Evolutionary conservation across 2,797 vertebrate genomes (phyloP), one percentile per base, ranked within the genome.

Genomic region (Craterocephalus amniculus): DNA sequence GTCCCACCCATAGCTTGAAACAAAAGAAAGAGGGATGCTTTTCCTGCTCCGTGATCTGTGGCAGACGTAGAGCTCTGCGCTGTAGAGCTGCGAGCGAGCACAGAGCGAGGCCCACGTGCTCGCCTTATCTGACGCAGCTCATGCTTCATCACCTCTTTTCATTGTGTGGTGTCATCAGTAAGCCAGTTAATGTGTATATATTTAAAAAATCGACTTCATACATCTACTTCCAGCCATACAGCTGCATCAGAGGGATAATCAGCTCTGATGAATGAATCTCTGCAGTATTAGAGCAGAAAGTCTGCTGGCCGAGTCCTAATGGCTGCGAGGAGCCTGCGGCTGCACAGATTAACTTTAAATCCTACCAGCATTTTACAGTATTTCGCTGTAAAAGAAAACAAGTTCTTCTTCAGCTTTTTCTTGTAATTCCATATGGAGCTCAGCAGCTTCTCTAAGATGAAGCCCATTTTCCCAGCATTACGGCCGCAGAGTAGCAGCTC

Each of bases 301-400:
- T 51, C 62, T 61, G 62, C 83, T 73, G 71, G 77, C 70, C 73
- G 76, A 71, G 73, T 76, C 66, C 64, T 73, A 74, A 81, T 86
- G 74, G 74, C 62, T 72, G 70, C 45, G 27, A 77, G 67, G 67
- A 77, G 87, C 70, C 75, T 4, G 78, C 14, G 77, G 77, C 71
- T 76, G 18, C 51, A 34, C 72, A 84, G 83, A 87, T 88, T 86
- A 86, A 87, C 80, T 86, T 74, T 72, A 85, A 87, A 78, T 71
- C 78, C 65, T 57, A 16, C 59, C 67, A 67, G 70, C 68, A 72
- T 81, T 83, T 87, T 79, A 81, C 70, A 59, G 64, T 78, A 66
- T 78, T 80, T 80, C 67, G 24, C 40, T 76, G 5, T n/a, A n/a
- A n/a, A n/a, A n/a, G n/a, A n/a, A n/a, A n/a, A n/a, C n/a, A n/a